These are phyloP conservation scores for Harpegnathos saltator DNA, from an alignment of 1,140 invertebrate genomes.

Conservation along the genomic window DNA sequence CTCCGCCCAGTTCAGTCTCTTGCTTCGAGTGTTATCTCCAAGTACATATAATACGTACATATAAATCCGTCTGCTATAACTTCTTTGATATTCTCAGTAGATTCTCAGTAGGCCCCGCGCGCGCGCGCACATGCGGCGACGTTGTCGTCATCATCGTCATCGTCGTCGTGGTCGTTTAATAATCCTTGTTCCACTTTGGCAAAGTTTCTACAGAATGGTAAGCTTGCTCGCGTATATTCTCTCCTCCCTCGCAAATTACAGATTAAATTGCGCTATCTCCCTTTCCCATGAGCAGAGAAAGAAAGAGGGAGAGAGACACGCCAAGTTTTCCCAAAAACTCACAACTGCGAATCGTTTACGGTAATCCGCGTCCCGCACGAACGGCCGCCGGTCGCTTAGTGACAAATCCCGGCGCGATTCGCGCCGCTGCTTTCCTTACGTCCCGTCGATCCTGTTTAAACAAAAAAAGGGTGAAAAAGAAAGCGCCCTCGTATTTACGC, in stretches of 20 bases:
- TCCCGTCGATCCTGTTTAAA: neutral
- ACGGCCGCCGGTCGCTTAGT: too few species aligned
- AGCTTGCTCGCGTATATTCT: conserved; percentile 21
- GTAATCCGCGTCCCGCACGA: conserved; percentile 15
- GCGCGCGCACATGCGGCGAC: neutral
- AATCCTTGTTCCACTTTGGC: conserved; percentile 34
- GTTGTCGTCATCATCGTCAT: too few species aligned
- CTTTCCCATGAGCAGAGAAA: too few species aligned
- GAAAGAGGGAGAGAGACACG: neutral
- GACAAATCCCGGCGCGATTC: too few species aligned
- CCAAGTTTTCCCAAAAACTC: conserved; percentile 39
- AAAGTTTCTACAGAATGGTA: conserved; percentile 7
- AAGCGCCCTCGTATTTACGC: conserved; percentile 6
- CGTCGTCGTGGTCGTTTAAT: conserved; percentile 50
- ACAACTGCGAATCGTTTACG: conserved; percentile 27
- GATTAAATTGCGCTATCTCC: conserved; percentile 44
- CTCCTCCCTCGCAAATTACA: conserved; percentile 30
- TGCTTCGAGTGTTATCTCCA: conserved; percentile 42
- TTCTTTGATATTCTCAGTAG: conserved; percentile 56
- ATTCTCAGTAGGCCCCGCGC: too few species aligned
- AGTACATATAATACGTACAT: conserved; percentile 46
- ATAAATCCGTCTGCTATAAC: conserved; percentile 54
- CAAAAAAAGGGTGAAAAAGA: neutral
- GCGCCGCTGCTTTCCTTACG: too few species aligned
- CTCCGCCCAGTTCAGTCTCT: conserved; percentile 2